These are phyloP conservation scores for Drosophila pseudotakahashii DNA, from an alignment of 2,888 invertebrate genomes.

Conservation along the genomic window DNA sequence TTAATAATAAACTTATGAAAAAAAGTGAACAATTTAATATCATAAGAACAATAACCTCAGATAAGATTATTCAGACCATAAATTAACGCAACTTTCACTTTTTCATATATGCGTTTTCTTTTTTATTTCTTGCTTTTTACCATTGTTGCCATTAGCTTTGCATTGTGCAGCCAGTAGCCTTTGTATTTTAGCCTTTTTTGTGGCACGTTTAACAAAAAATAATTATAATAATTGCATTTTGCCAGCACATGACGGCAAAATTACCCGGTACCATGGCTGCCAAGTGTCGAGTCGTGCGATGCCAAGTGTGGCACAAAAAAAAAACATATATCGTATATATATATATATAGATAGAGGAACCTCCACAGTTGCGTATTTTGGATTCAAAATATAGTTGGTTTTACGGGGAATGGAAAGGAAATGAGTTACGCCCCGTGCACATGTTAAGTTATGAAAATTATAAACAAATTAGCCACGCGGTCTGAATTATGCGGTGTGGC, in stretches of 20 bases:
- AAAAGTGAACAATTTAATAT: slow-evolving; percentile 1
- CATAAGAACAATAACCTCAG: slow-evolving; percentile 1
- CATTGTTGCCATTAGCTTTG: slow-evolving; percentile 7
- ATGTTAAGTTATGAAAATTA: slow-evolving; percentile 73
- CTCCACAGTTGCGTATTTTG: slow-evolving; percentile 19
- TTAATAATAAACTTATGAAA: not conserved
- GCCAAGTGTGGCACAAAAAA: slow-evolving; percentile 37
- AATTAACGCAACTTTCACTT: slow-evolving; percentile 33
- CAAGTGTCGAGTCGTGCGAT: slow-evolving; percentile 26
- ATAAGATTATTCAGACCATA: not conserved
- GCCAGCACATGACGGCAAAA: slow-evolving; percentile 43
- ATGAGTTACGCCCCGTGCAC: slow-evolving; percentile 58
- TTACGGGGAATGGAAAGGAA: slow-evolving; percentile 34
- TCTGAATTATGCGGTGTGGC: slow-evolving; percentile 64
- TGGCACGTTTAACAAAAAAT: slow-evolving; percentile 40
- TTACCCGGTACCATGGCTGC: slow-evolving; percentile 28
- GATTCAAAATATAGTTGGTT: slow-evolving; percentile 21
- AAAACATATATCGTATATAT: too few species aligned
- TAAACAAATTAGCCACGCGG: slow-evolving; percentile 72
- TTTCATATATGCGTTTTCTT: slow-evolving; percentile 4
- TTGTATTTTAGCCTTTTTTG: slow-evolving; percentile 26
- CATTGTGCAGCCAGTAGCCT: slow-evolving; percentile 14
- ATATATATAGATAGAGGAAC: slow-evolving; percentile 3
- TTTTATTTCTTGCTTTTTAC: slow-evolving; percentile 7
- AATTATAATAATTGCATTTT: slow-evolving; percentile 48